phyloP scores from a whole-genome alignment of 2,888 invertebrate species.

The Cheiracanthium punctorium region DNA sequence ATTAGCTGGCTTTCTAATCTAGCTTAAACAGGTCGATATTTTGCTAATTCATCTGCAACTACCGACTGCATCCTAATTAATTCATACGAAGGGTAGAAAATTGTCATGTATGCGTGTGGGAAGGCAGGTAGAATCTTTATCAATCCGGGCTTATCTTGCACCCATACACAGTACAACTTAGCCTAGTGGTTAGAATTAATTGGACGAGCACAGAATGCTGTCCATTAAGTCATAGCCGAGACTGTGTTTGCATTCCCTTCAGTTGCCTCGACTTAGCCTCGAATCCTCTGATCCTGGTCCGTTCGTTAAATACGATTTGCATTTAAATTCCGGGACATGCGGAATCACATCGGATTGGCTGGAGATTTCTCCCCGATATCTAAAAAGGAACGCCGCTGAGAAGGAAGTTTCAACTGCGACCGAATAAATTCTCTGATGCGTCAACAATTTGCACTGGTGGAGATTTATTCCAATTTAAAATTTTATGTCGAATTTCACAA shows the following conservation, averaged over 20 bases:
- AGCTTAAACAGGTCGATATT: too few species aligned
- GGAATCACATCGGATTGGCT: background rate
- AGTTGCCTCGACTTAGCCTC: too few species aligned
- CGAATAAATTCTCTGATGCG: background rate
- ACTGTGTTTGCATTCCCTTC: background rate
- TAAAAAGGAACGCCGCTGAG: background rate
- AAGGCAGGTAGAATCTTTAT: background rate
- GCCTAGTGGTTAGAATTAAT: conserved; percentile 13
- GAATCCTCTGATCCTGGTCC: background rate
- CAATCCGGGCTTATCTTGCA: conserved; percentile 4
- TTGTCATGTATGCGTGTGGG: background rate
- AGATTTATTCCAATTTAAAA: conserved; percentile 5
- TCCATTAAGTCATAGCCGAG: background rate
- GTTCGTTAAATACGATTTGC: conserved; percentile 22
- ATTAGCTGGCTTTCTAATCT: too few species aligned
- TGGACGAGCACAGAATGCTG: conserved; percentile 11
- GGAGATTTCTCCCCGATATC: background rate
- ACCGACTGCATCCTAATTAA: background rate
- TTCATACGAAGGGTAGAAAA: background rate
- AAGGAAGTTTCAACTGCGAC: background rate
- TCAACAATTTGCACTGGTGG: background rate
- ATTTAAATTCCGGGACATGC: background rate
- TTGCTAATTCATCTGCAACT: background rate
- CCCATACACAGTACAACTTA: background rate
- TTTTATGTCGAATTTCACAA: background rate